Evolutionary conservation across 2,888 invertebrate genomes (phyloP).

Genomic region (Tetramorium bicarinatum): DNA sequence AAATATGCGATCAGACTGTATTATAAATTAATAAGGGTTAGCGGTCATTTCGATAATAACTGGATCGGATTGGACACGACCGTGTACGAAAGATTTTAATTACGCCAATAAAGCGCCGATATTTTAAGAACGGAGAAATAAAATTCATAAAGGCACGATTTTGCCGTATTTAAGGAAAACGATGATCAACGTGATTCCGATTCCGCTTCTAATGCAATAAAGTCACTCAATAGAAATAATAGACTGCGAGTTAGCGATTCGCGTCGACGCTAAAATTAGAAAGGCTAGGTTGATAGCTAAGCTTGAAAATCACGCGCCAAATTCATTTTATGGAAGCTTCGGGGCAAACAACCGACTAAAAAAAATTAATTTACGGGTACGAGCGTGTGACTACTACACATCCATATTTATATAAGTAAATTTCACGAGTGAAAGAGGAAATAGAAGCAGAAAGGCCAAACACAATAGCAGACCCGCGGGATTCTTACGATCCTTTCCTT

Average conservation of each 20-base stretch:
- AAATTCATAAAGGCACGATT: not conserved
- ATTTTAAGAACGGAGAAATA: not conserved
- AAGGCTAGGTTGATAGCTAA: not conserved
- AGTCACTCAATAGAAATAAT: not conserved
- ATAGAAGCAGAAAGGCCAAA: not conserved
- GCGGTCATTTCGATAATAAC: conserved; percentile 25
- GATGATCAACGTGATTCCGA: not conserved
- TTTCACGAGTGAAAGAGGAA: not conserved
- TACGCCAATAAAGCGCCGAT: not conserved
- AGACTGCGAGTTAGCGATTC: too few relatives aligned
- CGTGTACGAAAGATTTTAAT: conserved; percentile 5
- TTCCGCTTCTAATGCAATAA: not conserved
- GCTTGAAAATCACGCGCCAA: not conserved
- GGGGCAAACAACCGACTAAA: not conserved
- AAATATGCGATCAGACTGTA: conserved; percentile 4
- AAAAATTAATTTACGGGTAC: conserved; percentile 4
- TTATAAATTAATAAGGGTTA: conserved; percentile 45
- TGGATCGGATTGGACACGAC: not conserved
- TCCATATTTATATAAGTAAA: not conserved
- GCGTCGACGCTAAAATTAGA: not conserved
- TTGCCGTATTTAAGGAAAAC: not conserved
- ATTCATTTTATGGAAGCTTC: not conserved
- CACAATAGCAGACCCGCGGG: not conserved
- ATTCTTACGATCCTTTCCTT: not conserved
- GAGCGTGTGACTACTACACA: not conserved